Evolutionary conservation across 1,140 invertebrate genomes (phyloP).

Genomic region (Caerostris extrusa): DNA sequence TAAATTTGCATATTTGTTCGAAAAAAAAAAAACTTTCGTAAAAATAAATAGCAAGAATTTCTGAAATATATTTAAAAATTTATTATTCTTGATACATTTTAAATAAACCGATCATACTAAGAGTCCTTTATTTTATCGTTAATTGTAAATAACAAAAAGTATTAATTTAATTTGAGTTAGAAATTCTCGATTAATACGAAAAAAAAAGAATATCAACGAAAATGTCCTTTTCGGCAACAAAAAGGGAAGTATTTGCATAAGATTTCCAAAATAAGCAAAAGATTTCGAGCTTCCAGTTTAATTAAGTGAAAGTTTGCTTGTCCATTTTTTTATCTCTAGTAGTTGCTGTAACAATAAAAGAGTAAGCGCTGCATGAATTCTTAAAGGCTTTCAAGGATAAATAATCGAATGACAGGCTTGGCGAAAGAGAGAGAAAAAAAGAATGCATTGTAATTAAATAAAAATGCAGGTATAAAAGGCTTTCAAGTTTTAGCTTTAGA

Average conservation of each 20-base stretch:
- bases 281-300: neutral
- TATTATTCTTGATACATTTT: too few relatives aligned
- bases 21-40: too few relatives aligned
- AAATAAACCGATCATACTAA: neutral
- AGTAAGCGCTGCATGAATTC: neutral
- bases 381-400: neutral
- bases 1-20: too few relatives aligned
- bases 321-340: neutral
- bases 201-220: neutral
- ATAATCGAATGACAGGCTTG: neutral
- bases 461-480: neutral
- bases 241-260: neutral
- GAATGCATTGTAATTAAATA: neutral
- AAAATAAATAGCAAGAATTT: too few relatives aligned
- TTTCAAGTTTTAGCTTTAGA: neutral
- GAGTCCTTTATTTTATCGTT: neutral
- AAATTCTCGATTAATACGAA: neutral
- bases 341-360: neutral
- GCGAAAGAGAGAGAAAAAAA: neutral
- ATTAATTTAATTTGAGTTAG: neutral
- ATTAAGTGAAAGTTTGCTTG: neutral
- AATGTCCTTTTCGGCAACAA: neutral
- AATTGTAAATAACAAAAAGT: neutral
- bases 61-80: too few relatives aligned
- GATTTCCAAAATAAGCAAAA: neutral